Evolutionary conservation across 1,140 invertebrate species (phyloP), one percentile per base, ranked within the genome.

Genomic region (Chrysopa pallens): DNA sequence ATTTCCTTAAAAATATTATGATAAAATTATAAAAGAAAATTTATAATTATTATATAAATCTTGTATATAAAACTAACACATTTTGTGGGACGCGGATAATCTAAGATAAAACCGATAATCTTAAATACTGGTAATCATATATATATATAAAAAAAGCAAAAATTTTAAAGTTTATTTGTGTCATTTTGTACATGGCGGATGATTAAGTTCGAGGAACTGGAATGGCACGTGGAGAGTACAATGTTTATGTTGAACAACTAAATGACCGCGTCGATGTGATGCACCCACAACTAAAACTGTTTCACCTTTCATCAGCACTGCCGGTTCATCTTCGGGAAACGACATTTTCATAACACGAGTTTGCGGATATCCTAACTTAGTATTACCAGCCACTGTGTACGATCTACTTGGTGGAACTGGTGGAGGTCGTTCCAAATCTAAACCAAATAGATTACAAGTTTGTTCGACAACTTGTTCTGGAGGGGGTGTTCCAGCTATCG

Each of bases 311-410:
- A 77, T 61, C 36, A 88, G 60, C 1, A 74, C 72, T 43, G 52
- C 54, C 50, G 70, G 64, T 45, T 68, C 64, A 56, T 66, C 62
- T 55, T 73, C 73, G 6, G 82, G 80, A 66, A 82, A 94, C 47
- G 84, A 79, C 70, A 81, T 80, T 62, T 88, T 87, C 84, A 93
- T 88, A 17, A 86, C 67, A 55, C 90, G 74, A 42, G 78, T 85
- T 65, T 94, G 90, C 29, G 90, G 90, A 66, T 92, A 93, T 46
- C 84, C 78, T 43, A 93, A 61, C 66, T 92, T 92, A n/a, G 85
- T 84, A 61, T 91, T 91, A 44, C 85, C 86, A 27, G 81, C 71
- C 33, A 94, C 84, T 23, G 86, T 92, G 62, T 93, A 94, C 0
- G 84, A 74, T 48, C 89, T 72, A 52, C 84, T 84, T 5, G 84